These are phyloP conservation scores for Apis mellifera DNA, from an alignment of 1,140 invertebrate species.

Conservation along the genomic window Amel_HAv3.1 CM009940.2:10538001-10538500, in stretches of 20 bases:
- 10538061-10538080: neutral
- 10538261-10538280: conserved; percentile 83
- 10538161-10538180: conserved; percentile 74
- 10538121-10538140: neutral
- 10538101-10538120: neutral
- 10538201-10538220: conserved; percentile 80
- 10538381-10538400: neutral
- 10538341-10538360: conserved; percentile 83
- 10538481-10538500: no score
- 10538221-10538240: conserved; percentile 77
- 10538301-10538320: conserved; percentile 84
- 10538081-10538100: neutral
- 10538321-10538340: conserved; percentile 82
- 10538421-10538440: no score
- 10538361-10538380: conserved; percentile 83
- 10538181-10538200: conserved; percentile 82
- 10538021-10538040: neutral
- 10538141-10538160: conserved; percentile 65
- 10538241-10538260: conserved; percentile 80
- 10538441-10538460: no score
- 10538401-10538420: neutral
- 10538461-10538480: no score
- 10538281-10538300: conserved; percentile 82
- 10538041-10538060: neutral
- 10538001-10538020: no score